Conservation (phyloP, 2,797 vertebrate genomes). For the Sarcophilus harrisii region DNA sequence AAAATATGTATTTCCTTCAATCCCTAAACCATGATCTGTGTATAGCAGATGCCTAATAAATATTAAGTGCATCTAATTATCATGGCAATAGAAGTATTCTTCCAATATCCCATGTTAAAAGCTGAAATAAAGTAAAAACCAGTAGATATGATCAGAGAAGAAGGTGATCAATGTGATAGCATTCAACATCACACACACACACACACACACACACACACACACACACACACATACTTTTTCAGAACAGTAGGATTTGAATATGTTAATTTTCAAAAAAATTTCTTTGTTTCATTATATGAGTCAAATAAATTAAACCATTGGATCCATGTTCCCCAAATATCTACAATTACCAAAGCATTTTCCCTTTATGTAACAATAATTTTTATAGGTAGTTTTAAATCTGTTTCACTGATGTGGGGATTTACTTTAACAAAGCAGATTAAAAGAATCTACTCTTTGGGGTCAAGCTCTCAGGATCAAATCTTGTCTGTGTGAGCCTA, state of each 20-base stretch:
- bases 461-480: not conserved
- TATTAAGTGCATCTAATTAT: not conserved
- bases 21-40: not conserved
- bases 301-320: not conserved
- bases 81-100: not conserved
- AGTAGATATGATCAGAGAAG: not conserved
- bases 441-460: not conserved
- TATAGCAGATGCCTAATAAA: not conserved
- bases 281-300: not conserved
- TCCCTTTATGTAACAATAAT: not conserved
- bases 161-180: not conserved
- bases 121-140: not conserved
- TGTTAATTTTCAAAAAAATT: not conserved
- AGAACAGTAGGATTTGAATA: no score
- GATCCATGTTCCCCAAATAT: not conserved
- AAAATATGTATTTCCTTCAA: not conserved
- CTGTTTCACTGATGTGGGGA: no score
- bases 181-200: no score
- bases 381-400: not conserved
- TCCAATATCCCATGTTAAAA: not conserved
- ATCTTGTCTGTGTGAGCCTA: not conserved
- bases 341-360: not conserved
- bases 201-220: no score
- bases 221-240: no score
- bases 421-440: not conserved